Base-by-base conservation (phyloP, 2,797 vertebrate genomes). In the Acanthurus tractus region DNA sequence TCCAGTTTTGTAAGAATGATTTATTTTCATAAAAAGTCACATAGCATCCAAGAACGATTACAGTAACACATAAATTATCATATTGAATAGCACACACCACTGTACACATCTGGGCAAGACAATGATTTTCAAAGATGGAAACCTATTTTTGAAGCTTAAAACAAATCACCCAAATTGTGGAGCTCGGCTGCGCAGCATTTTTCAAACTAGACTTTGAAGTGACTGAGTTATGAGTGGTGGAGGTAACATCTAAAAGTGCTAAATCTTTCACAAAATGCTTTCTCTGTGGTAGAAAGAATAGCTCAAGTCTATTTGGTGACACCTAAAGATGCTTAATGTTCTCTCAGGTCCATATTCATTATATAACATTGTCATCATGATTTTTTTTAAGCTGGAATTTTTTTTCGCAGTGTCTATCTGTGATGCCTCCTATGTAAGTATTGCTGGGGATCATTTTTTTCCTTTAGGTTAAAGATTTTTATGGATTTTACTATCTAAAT, bases 211-310 rank as follows among this genome's bases (percentile, higher is more conserved):
- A 62, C 78, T 86, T 86, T 82, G 71, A 84, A 61, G 71, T 80
- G 73, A 79, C 59, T 48, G 56, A 71, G 54, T 82, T 82, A 66
- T 73, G 50, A 59, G 34, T 3, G 29, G 81, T 12, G 48, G 29
- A 52, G 55, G 63, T 65, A 45, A 81, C 72, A 86, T 81, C 61
- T 85, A 76, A 84, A 74, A 71, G 52, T 74, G 48, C 29, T 34
- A 34, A 6, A 34, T 34, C 29, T 34, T 34, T 34, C 29, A 34
- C 29, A 34, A 34, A 34, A 34, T 34, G 29, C 29, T 34, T 34
- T 34, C 29, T 34, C 29, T 34, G 29, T 34, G 29, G 6, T 34
- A 34, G 29, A 34, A 34, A 34, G 29, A 34, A 34, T 34, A 6
- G 29, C 29, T 7, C 29, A 34, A 34, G 29, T 34, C 29, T 34